Percentiles rank a stretch among this genome's conserved stretches.
Evolutionary conservation across 2,888 invertebrate genomes (phyloP).

Genomic region (Molorchus minor): DNA sequence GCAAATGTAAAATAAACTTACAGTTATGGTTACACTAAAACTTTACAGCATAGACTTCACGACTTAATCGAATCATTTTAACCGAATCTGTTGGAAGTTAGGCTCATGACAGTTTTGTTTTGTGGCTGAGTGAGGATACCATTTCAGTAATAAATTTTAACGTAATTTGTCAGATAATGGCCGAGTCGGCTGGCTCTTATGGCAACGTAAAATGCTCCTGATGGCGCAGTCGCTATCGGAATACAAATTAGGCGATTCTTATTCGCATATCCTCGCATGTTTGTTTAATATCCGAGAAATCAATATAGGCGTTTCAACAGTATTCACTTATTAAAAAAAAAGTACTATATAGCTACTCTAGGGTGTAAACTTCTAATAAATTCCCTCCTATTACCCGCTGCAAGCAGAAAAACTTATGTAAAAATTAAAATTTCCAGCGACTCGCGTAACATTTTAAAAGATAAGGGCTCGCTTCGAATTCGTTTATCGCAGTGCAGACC

Average conservation of each 20-base stretch:
- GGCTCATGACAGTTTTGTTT: background rate
- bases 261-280: conserved; percentile 9
- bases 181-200: background rate
- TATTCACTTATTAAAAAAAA: background rate
- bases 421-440: too few species aligned
- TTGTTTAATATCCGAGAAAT: background rate
- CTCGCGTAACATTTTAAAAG: conserved; percentile 11
- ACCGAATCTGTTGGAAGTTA: too few species aligned
- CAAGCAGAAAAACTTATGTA: too few species aligned
- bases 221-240: conserved; percentile 7
- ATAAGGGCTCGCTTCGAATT: background rate
- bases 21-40: too few species aligned
- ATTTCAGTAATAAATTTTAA: conserved; percentile 8
- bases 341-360: too few species aligned
- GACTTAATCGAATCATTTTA: too few species aligned
- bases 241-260: conserved; percentile 5
- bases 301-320: background rate
- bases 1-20: too few species aligned
- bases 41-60: too few species aligned
- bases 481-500: conserved; percentile 9
- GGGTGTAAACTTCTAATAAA: too few species aligned
- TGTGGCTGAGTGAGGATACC: background rate
- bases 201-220: conserved; percentile 7
- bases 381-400: too few species aligned
- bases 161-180: conserved; percentile 10